Evolutionary conservation across 2,888 invertebrate genomes (phyloP), one percentile per base, ranked within the genome.

Genomic region (Cerastis rubricosa): DNA sequence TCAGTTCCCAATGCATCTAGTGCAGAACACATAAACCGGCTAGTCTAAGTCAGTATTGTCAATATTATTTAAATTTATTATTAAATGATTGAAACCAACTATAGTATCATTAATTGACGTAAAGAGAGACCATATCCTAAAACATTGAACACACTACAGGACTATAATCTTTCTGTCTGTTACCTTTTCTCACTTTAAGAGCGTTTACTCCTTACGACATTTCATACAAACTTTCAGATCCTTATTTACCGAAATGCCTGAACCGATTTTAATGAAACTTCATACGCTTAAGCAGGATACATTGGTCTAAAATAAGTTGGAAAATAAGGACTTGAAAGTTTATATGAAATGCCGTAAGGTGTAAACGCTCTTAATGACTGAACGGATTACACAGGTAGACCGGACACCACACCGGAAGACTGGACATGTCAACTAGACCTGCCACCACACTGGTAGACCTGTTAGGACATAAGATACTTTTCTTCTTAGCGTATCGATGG

Each of bases 1-100:
- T 45, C 96, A 96, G 83, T 96, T 96, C 79, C 96, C 96, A 29
- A 89, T 95, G 90, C 95, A 96, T 92, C 91, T 96, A 93, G 88
- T 95, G 80, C 91, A 92, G 85, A 90, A 86, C 45, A 88, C 91
- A 75, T 90, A 87, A 80, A 63, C 84, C 54, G 73, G 63, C 77
- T 81, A 83, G 71, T 71, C 35, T 81, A 82, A 78, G 65, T 81
- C 70, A 84, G 77, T 87, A 81, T 80, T 83, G 63, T 78, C 80
- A 85, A 70, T 85, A 83, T 77, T 79, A 78, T 72, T 76, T 73
- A 73, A 82, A 72, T 66, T 83, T 69, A 84, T 85, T 57, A 85
- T 80, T 81, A 71, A 45, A 67, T 71, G 71, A 75, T 51, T 75
- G 51, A 66, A 35, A 70, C 14, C 19, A 22, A 40, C 29, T 49